Evolutionary conservation across 2,113 vertebrate genomes (phyloP), one percentile per base, ranked within the genome.

Genomic region (Pterocles burchelli): DNA sequence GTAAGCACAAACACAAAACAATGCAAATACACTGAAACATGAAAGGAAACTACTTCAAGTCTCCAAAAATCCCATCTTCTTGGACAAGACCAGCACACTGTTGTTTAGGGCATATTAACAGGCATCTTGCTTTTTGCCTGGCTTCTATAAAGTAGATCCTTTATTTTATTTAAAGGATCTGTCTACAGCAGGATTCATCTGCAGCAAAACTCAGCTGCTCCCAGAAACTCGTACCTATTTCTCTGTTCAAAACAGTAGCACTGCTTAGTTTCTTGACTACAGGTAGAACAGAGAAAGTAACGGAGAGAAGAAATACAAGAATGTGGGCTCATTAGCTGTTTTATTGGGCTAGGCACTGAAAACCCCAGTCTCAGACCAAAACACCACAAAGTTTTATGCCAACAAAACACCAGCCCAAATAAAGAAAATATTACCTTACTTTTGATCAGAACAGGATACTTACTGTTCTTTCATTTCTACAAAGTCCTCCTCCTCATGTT

Each of bases 391-490:
- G 28, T 49, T 90, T 76, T 25, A 74, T n/a, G 13, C 9, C 74
- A 43, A 70, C 41, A 70, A 15, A 10, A 2, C 31, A 12, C 41
- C 33, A 57, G 3, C 3, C 24, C 31, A 10, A 45, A 25, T 22
- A 58, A 83, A 46, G 2, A 67, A 28, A 80, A 29, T 1, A 17
- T 29, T 7, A 11, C 6, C 3, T 59, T 67, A 22, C 4, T 89
- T 68, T 12, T 31, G 1, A 81, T 25, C 72, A 20, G 22, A 86
- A 67, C 1, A 11, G 12, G 8, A 80, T 92, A 99, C 99, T 99
- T 95, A 99, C 99, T 99, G 99, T 79, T 99, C 99, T 97, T 99
- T 99, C 97, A 99, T 99, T 97, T 99, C 99, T 59, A 99, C 99
- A 76, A 99, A 99, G 94, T 99, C 99, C 71, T 99, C 99, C 63